phyloP scores from a whole-genome alignment of 53 echinoderm and acorn worm species.

The Mesocentrotus franciscanus region DNA sequence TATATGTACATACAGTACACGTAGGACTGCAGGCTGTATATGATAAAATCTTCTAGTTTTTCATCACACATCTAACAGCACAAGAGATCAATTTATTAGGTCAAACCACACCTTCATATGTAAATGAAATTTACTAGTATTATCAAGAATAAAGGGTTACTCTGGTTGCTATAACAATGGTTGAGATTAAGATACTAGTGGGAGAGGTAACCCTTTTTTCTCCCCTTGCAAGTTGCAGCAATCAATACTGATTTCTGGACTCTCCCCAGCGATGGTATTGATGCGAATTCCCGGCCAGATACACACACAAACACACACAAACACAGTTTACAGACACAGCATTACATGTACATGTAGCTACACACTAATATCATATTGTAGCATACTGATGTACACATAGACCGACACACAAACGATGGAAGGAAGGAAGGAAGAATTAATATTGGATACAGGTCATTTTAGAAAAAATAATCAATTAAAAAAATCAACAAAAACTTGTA shows the following conservation, averaged over 20 bases:
- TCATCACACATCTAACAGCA: not conserved
- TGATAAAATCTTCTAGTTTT: no score
- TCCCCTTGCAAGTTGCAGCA: not conserved
- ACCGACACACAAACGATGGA: not conserved
- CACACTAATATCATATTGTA: not conserved
- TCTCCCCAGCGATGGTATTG: not conserved
- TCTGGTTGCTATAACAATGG: conserved; percentile 44
- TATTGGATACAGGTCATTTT: not conserved
- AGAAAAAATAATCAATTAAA: not conserved
- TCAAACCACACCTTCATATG: not conserved
- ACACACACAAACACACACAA: not conserved
- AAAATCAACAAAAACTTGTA: no score
- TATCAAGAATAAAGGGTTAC: not conserved
- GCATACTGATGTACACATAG: not conserved
- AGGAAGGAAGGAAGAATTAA: not conserved
- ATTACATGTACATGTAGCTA: not conserved
- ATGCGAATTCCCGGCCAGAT: not conserved
- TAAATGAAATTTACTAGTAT: not conserved
- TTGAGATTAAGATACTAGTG: conserved; percentile 39
- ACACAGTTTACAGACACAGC: not conserved
- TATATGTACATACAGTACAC: not conserved
- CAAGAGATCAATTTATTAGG: not conserved
- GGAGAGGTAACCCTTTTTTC: conserved; percentile 12
- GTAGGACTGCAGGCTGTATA: not conserved
- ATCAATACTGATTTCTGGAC: conserved; percentile 37